These are phyloP conservation scores for Prietella phreatophila DNA, from an alignment of 2,113 vertebrate genomes.

Conservation along the genomic window DNA sequence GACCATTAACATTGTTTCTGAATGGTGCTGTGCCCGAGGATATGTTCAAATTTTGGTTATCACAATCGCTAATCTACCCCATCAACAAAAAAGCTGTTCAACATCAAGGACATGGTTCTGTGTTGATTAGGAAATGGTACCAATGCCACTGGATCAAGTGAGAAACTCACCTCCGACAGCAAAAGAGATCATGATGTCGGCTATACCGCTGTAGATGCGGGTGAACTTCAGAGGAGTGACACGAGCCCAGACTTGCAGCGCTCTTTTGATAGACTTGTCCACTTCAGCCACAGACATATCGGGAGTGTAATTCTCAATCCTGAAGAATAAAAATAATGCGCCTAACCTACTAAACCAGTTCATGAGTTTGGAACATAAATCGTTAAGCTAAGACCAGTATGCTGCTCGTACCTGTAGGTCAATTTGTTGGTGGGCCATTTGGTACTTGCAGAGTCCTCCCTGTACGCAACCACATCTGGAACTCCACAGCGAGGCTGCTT, in stretches of 20 bases:
- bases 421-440: conserved; percentile 78
- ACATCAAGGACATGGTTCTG: neutral
- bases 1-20: neutral
- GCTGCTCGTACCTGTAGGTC: conserved; percentile 78
- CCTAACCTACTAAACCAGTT: neutral
- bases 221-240: conserved; percentile 80
- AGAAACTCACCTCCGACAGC: conserved; percentile 66
- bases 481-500: conserved; percentile 80
- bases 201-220: conserved; percentile 61
- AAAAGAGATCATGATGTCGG: conserved; percentile 89
- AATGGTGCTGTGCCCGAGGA: neutral
- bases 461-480: conserved; percentile 68
- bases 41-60: neutral
- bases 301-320: conserved; percentile 81
- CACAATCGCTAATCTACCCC: neutral
- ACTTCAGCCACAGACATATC: conserved; percentile 73
- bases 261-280: conserved; percentile 71
- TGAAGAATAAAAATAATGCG: conserved; percentile 58
- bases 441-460: conserved; percentile 59
- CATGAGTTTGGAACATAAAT: neutral
- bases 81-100: neutral
- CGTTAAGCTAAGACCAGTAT: no score
- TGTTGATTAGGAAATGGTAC: neutral
- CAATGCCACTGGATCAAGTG: neutral
- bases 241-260: conserved; percentile 81